These are phyloP conservation scores for Formica aserva DNA, from an alignment of 2,888 invertebrate species.

Conservation along the genomic window DNA sequence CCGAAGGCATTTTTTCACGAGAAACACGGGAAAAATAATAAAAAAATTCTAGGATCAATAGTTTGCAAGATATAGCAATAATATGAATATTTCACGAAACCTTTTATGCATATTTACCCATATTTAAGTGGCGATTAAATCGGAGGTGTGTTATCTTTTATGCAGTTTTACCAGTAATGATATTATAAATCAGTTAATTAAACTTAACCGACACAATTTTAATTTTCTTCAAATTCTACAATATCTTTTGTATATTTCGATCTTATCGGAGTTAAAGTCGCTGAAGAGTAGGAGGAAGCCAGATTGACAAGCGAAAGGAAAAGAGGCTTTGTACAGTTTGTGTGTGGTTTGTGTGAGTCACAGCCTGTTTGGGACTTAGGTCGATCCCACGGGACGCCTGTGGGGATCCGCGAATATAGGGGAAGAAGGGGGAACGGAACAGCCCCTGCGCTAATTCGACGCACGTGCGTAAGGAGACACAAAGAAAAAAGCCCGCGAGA, in stretches of 20 bases:
- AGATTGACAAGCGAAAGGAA: constrained; percentile 27
- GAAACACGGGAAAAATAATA: too few relatives aligned
- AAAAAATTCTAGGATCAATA: too few relatives aligned
- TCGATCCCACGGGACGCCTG: constrained; percentile 69
- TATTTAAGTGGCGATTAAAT: too few relatives aligned
- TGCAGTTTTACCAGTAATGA: too few relatives aligned
- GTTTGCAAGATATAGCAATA: too few relatives aligned
- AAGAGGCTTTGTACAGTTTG: constrained; percentile 37
- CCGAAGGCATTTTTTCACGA: too few relatives aligned
- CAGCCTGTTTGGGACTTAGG: constrained; percentile 60
- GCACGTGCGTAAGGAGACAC: constrained; percentile 72
- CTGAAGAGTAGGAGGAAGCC: not conserved
- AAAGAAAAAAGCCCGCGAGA: constrained; percentile 54
- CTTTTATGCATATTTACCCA: too few relatives aligned
- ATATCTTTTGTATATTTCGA: not conserved
- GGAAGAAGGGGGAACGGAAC: constrained; percentile 9
- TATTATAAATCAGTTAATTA: too few relatives aligned
- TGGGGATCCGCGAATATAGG: constrained; percentile 33
- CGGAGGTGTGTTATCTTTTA: too few relatives aligned
- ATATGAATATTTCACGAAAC: too few relatives aligned
- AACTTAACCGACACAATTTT: too few relatives aligned
- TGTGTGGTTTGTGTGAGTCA: constrained; percentile 66
- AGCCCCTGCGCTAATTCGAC: constrained; percentile 72
- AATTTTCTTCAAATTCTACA: too few relatives aligned
- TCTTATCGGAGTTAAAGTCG: constrained; percentile 17